These are phyloP conservation scores for Microhierax caerulescens DNA, from an alignment of 2,797 vertebrate species.

Conservation along the genomic window DNA sequence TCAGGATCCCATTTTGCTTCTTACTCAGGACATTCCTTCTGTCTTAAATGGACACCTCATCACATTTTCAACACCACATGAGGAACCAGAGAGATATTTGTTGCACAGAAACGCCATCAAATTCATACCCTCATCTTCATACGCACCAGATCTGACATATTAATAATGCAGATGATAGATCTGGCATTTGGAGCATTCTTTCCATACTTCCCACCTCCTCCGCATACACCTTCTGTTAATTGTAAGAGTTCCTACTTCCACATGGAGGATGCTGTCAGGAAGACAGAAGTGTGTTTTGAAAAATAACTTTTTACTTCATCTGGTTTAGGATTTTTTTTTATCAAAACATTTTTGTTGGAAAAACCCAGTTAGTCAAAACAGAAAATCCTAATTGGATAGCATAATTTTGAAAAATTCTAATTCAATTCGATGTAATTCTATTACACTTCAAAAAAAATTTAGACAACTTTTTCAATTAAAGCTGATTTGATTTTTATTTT, in stretches of 20 bases:
- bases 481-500: background rate
- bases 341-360: background rate
- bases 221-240: background rate
- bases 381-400: background rate
- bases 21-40: background rate
- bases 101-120: background rate
- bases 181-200: slow-evolving; percentile 2
- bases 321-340: background rate
- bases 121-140: background rate
- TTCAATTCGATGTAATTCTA: no score
- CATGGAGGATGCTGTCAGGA: background rate
- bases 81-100: background rate
- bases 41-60: background rate
- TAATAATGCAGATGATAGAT: slow-evolving; percentile 8
- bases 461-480: background rate
- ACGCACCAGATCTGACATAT: background rate
- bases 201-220: slow-evolving; percentile 27
- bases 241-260: background rate
- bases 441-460: background rate
- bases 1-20: background rate
- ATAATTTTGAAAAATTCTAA: background rate
- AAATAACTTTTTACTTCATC: background rate
- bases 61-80: background rate
- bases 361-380: background rate
- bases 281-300: slow-evolving; percentile 17